Conservation (phyloP, 2,888 invertebrate genomes). For the Phanerotoma sp. region DNA sequence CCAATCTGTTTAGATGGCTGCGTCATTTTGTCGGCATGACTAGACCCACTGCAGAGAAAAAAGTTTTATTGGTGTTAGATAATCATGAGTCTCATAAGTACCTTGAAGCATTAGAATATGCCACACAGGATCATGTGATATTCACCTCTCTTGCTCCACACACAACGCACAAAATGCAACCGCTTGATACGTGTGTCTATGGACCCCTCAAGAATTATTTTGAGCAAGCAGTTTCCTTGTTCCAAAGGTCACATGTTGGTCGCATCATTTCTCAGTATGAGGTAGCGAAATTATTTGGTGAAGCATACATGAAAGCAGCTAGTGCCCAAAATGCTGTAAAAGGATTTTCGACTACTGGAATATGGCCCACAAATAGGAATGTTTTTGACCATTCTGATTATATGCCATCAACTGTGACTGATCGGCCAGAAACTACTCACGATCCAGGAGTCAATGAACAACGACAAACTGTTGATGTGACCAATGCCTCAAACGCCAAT, state of each 20-base stretch:
- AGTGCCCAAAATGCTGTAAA: slow-evolving; percentile 23
- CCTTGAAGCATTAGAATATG: slow-evolving; percentile 40
- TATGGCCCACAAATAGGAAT: slow-evolving; percentile 30
- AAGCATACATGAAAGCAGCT: slow-evolving; percentile 39
- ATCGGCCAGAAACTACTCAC: too few species aligned
- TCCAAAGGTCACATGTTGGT: slow-evolving; percentile 33
- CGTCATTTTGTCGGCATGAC: slow-evolving; percentile 35
- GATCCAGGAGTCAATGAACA: background rate
- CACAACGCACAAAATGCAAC: slow-evolving; percentile 41
- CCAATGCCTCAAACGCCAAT: background rate
- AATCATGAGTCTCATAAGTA: slow-evolving; percentile 44
- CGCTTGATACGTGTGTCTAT: slow-evolving; percentile 41
- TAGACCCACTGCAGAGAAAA: slow-evolving; percentile 34
- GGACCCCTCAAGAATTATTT: slow-evolving; percentile 43
- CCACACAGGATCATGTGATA: slow-evolving; percentile 36
- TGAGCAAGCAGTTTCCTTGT: slow-evolving; percentile 29
- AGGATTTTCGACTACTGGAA: slow-evolving; percentile 27
- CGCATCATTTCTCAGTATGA: slow-evolving; percentile 39
- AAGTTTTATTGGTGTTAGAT: slow-evolving; percentile 39
- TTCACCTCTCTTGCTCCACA: slow-evolving; percentile 39
- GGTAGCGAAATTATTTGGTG: slow-evolving; percentile 34
- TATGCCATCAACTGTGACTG: slow-evolving; percentile 16
- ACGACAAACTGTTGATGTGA: background rate
- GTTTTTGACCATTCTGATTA: slow-evolving; percentile 32
- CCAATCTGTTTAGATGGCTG: slow-evolving; percentile 40